Evolutionary conservation across 2,888 invertebrate species (phyloP).

Genomic region (Schizotus pectinicornis): DNA sequence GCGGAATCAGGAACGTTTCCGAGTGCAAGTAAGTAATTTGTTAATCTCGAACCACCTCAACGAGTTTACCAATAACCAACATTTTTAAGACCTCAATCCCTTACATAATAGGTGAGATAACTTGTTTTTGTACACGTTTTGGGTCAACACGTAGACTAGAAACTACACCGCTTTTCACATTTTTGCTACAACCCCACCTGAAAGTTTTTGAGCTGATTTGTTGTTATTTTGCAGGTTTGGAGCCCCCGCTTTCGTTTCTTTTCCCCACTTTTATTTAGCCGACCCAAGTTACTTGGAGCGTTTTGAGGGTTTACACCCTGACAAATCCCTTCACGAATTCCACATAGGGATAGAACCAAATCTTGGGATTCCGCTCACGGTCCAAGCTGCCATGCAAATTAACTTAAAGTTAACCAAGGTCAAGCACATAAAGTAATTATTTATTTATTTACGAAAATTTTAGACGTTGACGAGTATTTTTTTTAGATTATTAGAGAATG

Average conservation of each 20-base stretch:
- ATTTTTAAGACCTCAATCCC: background rate
- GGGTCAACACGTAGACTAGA: background rate
- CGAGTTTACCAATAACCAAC: background rate
- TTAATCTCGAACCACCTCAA: background rate
- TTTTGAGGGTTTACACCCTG: conserved; percentile 72
- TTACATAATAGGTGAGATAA: background rate
- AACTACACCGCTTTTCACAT: background rate
- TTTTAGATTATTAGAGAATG: conserved; percentile 64
- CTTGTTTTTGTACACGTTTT: background rate
- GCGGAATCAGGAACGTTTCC: conserved; percentile 76
- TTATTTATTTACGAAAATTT: conserved; percentile 1
- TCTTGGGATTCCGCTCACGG: conserved; percentile 78
- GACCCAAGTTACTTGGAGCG: conserved; percentile 69
- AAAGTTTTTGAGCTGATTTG: background rate
- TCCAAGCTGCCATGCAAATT: conserved; percentile 78
- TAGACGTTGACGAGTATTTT: conserved; percentile 16
- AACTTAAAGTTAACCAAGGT: conserved; percentile 69
- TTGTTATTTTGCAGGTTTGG: conserved; percentile 63
- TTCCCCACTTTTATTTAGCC: conserved; percentile 81
- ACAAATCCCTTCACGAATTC: conserved; percentile 69
- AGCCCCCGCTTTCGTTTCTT: conserved; percentile 83
- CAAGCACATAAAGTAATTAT: conserved; percentile 62
- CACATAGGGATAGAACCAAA: conserved; percentile 73
- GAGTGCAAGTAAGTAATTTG: conserved; percentile 60
- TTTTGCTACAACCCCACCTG: background rate